phyloP scores from a whole-genome alignment of 2,113 vertebrate species.

The Haliaeetus leucogaster region DNA sequence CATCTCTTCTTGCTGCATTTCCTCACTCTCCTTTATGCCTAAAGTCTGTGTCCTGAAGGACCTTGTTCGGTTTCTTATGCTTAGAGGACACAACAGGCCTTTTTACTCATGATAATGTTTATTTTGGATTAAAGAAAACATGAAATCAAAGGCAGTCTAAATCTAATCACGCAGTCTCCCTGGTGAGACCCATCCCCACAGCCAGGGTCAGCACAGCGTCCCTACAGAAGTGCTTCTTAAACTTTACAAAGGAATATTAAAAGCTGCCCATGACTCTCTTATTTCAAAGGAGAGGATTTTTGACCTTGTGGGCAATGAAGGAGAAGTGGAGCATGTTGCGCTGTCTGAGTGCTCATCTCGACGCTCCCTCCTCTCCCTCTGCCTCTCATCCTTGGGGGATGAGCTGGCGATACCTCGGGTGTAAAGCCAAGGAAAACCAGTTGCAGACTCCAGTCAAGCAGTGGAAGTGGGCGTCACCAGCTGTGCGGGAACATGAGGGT shows the following conservation, averaged over 20 bases:
- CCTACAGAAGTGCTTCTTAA: not conserved
- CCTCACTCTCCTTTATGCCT: not conserved
- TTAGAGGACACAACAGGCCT: not conserved
- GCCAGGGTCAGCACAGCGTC: not conserved
- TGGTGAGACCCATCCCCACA: not conserved
- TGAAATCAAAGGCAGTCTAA: not conserved
- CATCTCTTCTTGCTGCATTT: not conserved
- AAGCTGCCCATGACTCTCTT: not conserved
- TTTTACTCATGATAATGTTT: not conserved
- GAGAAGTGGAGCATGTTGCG: accelerated
- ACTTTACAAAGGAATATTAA: not conserved
- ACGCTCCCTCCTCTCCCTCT: not conserved
- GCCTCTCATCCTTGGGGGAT: not conserved
- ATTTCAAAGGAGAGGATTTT: not conserved
- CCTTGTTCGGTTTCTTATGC: not conserved
- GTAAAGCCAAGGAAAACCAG: not conserved
- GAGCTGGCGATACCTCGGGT: too few species aligned
- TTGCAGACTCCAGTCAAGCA: not conserved
- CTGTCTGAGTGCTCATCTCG: accelerated
- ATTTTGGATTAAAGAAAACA: conserved; percentile 1
- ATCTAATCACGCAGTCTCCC: not conserved
- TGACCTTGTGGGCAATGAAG: not conserved
- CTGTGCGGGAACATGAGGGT: accelerated
- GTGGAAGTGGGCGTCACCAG: accelerated
- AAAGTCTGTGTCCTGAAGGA: not conserved